Conservation (phyloP, 2,888 invertebrate genomes). For the Carterocephalus palaemon region DNA sequence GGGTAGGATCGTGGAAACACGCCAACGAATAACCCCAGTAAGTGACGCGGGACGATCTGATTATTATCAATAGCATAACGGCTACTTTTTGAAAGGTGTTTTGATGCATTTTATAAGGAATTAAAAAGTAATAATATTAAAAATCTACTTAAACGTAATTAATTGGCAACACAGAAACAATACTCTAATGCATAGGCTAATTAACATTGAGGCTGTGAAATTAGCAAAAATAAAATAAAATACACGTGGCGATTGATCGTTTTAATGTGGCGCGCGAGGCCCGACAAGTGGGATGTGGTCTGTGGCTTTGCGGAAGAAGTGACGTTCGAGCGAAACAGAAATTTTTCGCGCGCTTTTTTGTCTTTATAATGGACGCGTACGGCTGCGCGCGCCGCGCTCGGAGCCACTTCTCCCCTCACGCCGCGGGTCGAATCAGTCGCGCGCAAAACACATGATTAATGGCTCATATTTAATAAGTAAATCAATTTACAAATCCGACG, state of each 20-base stretch:
- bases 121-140: constrained; percentile 48
- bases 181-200: constrained; percentile 79
- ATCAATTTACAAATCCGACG: constrained; percentile 63
- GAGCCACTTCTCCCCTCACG: constrained; percentile 46
- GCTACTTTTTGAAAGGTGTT: constrained; percentile 77
- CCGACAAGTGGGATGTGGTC: constrained; percentile 52
- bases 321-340: constrained; percentile 34
- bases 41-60: constrained; percentile 67
- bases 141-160: constrained; percentile 60
- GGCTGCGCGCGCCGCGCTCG: constrained; percentile 32
- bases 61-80: constrained; percentile 71
- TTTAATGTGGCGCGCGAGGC: constrained; percentile 59
- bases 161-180: constrained; percentile 78
- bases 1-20: constrained; percentile 45
- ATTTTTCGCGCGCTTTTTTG: constrained; percentile 31
- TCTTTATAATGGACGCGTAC: constrained; percentile 27
- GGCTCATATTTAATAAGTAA: constrained; percentile 73
- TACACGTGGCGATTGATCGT: constrained; percentile 69
- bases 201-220: constrained; percentile 79
- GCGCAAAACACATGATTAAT: constrained; percentile 66
- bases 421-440: constrained; percentile 54
- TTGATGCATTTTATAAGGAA: constrained; percentile 75
- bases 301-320: constrained; percentile 37
- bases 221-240: constrained; percentile 73
- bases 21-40: constrained; percentile 61